A percentile compares a stretch with the other conserved stretches of the same genome.
These are phyloP conservation scores for Parelbella ahira DNA, from an alignment of 2,888 invertebrate genomes.

Conservation along the genomic window DNA sequence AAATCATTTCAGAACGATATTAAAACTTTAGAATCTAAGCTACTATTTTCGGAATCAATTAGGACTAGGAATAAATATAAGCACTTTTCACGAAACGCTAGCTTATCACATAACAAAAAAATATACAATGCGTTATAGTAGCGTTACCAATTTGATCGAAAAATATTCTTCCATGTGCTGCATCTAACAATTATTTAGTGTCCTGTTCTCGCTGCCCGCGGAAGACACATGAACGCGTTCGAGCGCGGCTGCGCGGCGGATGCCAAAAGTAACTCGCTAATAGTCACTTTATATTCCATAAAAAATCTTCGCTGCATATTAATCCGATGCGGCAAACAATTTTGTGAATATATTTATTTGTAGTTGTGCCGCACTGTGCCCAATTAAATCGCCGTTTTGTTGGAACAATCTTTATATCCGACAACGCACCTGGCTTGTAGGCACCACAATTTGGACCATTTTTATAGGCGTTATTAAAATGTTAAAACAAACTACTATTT, in stretches of 20 bases:
- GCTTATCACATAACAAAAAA: too few relatives aligned
- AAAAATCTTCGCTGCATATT: slow-evolving; percentile 24
- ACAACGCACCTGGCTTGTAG: slow-evolving; percentile 3
- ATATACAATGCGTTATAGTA: too few relatives aligned
- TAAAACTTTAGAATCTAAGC: too few relatives aligned
- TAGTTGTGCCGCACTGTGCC: slow-evolving; percentile 19
- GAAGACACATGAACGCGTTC: slow-evolving; percentile 23
- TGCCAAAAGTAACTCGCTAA: slow-evolving; percentile 25
- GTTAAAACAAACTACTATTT: neutral
- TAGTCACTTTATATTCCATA: slow-evolving; percentile 26
- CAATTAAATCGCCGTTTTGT: slow-evolving; percentile 20
- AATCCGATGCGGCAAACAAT: slow-evolving; percentile 24
- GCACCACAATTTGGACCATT: slow-evolving; percentile 1
- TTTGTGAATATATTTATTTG: slow-evolving; percentile 19
- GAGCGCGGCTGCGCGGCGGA: slow-evolving; percentile 22
- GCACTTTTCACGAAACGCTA: too few relatives aligned
- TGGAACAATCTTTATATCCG: slow-evolving; percentile 6
- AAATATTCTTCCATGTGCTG: slow-evolving; percentile 17
- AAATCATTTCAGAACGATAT: too few relatives aligned
- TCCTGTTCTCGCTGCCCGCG: slow-evolving; percentile 17
- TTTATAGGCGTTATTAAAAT: neutral
- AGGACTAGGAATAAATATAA: too few relatives aligned
- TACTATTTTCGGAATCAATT: too few relatives aligned
- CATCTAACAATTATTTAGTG: slow-evolving; percentile 20
- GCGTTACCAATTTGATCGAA: neutral